Conservation (phyloP, 2,888 invertebrate genomes). For the Xanthia icteritia region DNA sequence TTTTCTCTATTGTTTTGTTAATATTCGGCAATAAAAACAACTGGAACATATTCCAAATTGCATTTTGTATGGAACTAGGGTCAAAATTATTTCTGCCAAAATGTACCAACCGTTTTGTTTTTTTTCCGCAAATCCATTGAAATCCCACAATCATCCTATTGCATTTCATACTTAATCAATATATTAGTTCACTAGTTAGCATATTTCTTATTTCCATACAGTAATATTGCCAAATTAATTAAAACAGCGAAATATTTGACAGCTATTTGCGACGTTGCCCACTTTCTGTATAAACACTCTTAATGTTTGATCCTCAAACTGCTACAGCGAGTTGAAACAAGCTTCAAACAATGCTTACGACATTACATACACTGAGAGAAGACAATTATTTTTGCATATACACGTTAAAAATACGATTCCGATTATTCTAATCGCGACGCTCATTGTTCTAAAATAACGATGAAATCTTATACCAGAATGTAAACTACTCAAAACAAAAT, state of each 20-base stretch:
- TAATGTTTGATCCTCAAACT: background rate
- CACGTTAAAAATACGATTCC: constrained; percentile 4
- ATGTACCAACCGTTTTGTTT: background rate
- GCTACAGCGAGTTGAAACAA: background rate
- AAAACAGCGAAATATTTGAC: too few relatives aligned
- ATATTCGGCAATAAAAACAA: background rate
- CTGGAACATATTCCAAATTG: background rate
- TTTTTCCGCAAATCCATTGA: background rate
- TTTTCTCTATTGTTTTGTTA: background rate
- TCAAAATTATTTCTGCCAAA: background rate
- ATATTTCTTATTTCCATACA: too few relatives aligned
- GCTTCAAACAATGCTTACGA: too few relatives aligned
- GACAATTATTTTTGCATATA: constrained; percentile 10
- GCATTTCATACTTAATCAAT: too few relatives aligned
- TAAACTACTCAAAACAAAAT: constrained; percentile 12
- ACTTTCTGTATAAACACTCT: too few relatives aligned
- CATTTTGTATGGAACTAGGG: background rate
- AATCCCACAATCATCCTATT: too few relatives aligned
- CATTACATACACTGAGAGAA: background rate
- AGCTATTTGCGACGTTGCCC: too few relatives aligned
- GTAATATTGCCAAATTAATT: too few relatives aligned
- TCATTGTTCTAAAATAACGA: constrained; percentile 15
- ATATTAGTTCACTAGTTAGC: too few relatives aligned
- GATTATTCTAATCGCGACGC: background rate
- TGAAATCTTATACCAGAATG: background rate